Percentiles rank a stretch among this genome's conserved stretches.
Conservation (phyloP, 2,113 vertebrate genomes). For the Corythoichthys haematopterus region DNA sequence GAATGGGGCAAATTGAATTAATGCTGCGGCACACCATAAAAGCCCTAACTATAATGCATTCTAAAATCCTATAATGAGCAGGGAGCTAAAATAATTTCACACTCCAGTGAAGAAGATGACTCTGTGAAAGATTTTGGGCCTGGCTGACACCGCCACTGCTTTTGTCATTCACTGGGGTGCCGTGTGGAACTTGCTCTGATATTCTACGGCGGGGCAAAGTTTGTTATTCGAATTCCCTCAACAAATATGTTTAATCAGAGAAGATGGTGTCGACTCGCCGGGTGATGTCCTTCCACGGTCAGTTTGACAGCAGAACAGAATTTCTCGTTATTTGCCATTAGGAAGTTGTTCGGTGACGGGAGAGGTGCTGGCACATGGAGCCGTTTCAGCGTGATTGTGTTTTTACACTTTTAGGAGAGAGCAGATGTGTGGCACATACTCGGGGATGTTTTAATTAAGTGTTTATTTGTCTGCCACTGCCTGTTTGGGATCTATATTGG, state of each 20-base stretch:
- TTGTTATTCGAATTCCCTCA: slow-evolving; percentile 20
- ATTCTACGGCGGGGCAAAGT: slow-evolving; percentile 37
- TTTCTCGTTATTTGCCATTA: slow-evolving; percentile 66
- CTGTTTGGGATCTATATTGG: too few relatives aligned
- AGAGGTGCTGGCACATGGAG: slow-evolving; percentile 37
- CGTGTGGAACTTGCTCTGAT: slow-evolving; percentile 45
- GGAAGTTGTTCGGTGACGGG: slow-evolving; percentile 44
- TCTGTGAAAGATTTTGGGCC: slow-evolving; percentile 59
- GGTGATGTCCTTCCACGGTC: slow-evolving; percentile 40
- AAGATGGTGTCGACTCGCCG: slow-evolving; percentile 9
- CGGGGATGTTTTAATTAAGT: too few relatives aligned
- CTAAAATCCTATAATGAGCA: slow-evolving; percentile 73
- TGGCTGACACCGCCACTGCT: slow-evolving; percentile 48
- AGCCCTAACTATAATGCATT: slow-evolving; percentile 71
- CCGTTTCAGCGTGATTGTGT: slow-evolving; percentile 5
- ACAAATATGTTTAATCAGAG: slow-evolving; percentile 27
- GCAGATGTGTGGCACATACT: background rate
- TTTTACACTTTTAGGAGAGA: background rate
- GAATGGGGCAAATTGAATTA: slow-evolving; percentile 74
- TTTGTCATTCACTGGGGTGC: slow-evolving; percentile 60
- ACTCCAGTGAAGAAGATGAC: slow-evolving; percentile 66
- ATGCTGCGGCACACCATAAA: slow-evolving; percentile 68
- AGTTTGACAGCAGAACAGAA: slow-evolving; percentile 43
- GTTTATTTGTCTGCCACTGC: too few relatives aligned
- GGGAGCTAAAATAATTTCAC: slow-evolving; percentile 74